Evolutionary conservation across 92 coral and sea anemone genomes (phyloP), one percentile per base, ranked within the genome.

Genomic region (Zoanthus sansibaricus): DNA sequence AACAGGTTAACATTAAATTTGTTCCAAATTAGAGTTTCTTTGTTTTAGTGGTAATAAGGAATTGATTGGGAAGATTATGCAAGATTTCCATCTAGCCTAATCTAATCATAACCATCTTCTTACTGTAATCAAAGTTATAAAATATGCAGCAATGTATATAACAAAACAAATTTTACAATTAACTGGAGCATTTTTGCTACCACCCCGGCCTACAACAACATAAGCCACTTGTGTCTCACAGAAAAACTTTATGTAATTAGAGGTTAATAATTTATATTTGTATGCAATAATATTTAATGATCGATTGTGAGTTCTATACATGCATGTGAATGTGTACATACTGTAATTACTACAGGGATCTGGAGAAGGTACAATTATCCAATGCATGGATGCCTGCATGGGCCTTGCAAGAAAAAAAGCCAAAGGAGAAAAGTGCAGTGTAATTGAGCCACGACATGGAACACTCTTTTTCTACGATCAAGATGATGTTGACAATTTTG

Each of bases 371-470:
- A 59, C 67, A 14, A 16, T 93, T 18, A 93, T 88, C 71, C 93
- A 93, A 76, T 82, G 93, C 82, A 56, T 94, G 86, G 94, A 91
- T 91, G 96, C 94, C 32, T 93, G 94, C 61, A 87, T 93, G 78
- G 95, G 95, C 51, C 87, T 92, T 46, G 79, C 89, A 30, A 78
- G 91, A 49, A 92, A 87, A 79, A 92, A 87, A 83, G 86, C 79
- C 32, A 84, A 90, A 72, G 92, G 92, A 48, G 67, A 59, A 59
- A 59, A 59, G 67, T 74, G 75, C 16, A 78, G 73, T 30, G 44
- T 32, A 14, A 76, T 84, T 69, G 49, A 75, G 67, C 89, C 89
- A 6, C 83, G 91, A 59, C 92, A 92, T 84, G 95, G 92, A 13
- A 87, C 77, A 33, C 84, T 94, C 30, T 11, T 90, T 15, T 94